Percentiles rank a stretch among this genome's conserved stretches.
Evolutionary conservation across 2,797 vertebrate species (phyloP).

Genomic region (Sebastes steindachneri): DNA sequence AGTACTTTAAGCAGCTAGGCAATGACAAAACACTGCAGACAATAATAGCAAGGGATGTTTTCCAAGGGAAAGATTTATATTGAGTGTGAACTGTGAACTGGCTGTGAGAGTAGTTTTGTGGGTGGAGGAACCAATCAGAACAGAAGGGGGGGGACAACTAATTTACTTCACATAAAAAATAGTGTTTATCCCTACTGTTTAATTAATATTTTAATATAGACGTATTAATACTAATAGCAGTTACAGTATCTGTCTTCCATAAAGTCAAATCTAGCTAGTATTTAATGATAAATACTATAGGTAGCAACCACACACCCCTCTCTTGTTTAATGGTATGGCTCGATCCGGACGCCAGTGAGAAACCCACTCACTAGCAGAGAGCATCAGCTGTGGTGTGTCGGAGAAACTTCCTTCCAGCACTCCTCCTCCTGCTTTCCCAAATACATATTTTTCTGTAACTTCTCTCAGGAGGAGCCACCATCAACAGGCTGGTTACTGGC

Average conservation of each 20-base stretch:
- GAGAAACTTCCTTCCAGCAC: slow-evolving; percentile 41
- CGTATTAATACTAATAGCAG: accelerated
- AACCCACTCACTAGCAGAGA: slow-evolving; percentile 44
- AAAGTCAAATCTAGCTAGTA: accelerated
- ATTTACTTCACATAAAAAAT: not conserved
- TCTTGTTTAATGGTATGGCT: slow-evolving; percentile 73
- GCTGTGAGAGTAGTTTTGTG: slow-evolving; percentile 13
- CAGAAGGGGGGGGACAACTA: not conserved
- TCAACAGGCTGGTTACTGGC: not conserved
- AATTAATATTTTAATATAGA: accelerated
- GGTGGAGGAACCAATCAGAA: slow-evolving; percentile 15
- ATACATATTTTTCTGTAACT: slow-evolving; percentile 7
- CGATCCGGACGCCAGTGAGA: slow-evolving; percentile 42
- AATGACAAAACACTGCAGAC: not conserved
- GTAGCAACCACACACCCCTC: not conserved
- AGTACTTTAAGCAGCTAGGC: no score
- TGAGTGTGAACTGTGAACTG: slow-evolving; percentile 30
- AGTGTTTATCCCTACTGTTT: accelerated
- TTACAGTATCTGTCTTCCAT: accelerated
- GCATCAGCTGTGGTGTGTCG: slow-evolving; percentile 77
- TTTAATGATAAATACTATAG: not conserved
- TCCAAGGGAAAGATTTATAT: not conserved
- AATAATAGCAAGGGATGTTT: not conserved
- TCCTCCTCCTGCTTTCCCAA: slow-evolving; percentile 13
- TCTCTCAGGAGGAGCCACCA: not conserved